Evolutionary conservation across 2,113 vertebrate genomes (phyloP), one percentile per base, ranked within the genome.

Genomic region (Motacilla alba): DNA sequence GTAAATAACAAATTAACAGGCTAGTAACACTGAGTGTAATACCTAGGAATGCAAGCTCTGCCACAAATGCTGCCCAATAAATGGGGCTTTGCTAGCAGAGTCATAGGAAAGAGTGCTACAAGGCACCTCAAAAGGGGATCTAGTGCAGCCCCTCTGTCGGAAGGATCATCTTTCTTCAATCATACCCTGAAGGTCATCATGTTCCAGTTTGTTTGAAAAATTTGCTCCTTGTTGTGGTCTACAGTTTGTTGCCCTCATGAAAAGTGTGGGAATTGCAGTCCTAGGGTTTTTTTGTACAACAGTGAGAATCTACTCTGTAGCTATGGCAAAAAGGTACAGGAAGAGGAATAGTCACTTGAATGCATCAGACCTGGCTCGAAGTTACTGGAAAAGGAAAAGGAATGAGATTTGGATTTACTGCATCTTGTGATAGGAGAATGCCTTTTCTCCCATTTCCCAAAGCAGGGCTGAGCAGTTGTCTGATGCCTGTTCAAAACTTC

Each of bases 261-360:
- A 44, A 35, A 79, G 14, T 31, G 13, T 15, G n/a, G 16, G 39
- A 79, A 49, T 85, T 87, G 62, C 37, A 50, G 4, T 67, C 22
- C 37, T 5, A 0, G 1, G 1, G 0, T 0, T 30, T 23, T 73
- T 83, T 69, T 18, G 4, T 62, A 39, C 10, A 37, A 15, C 11
- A 26, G 16, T 30, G 21, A 76, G 16, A 79, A 77, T 69, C 31
- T 4, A 6, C 39, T 83, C 39, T 77, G 28, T 50, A 67, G 23
- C 20, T 55, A 5, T 69, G 33, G 46, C 50, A 66, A 1, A 63
- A 92, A 80, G 33, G 26, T 46, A 5, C 22, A 43, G 23, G 28
- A 35, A 68, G 60, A 63, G 33, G 18, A 18, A 21, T 8, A 23
- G 49, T 49, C 33, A 7, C 11, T 27, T 47, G 28, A 13, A 47